Conservation (phyloP, 1,140 invertebrate genomes). For the Stenopsyche tienmushanensis region DNA sequence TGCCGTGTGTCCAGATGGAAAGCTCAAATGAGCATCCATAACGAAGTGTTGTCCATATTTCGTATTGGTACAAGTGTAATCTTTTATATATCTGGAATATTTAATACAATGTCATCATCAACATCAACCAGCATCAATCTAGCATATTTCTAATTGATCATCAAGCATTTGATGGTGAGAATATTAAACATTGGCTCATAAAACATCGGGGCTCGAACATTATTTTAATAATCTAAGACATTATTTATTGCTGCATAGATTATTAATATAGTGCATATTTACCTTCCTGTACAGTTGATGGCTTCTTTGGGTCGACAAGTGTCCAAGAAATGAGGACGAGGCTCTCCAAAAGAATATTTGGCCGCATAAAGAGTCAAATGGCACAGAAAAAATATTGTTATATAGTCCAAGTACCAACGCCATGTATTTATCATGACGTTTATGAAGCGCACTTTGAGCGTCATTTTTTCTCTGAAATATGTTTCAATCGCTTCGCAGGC, state of each 20-base stretch:
- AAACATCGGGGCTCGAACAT: too few species aligned
- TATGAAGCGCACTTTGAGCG: too few species aligned
- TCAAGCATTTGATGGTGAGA: too few species aligned
- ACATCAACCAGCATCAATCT: too few species aligned
- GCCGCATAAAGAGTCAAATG: slow-evolving; percentile 60
- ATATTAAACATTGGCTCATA: too few species aligned
- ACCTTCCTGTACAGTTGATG: too few species aligned
- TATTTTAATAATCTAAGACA: too few species aligned
- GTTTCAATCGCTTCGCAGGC: neutral
- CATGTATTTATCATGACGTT: too few species aligned
- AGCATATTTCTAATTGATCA: too few species aligned
- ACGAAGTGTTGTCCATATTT: slow-evolving; percentile 56
- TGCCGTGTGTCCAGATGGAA: slow-evolving; percentile 76
- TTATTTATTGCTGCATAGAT: too few species aligned
- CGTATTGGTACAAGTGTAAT: slow-evolving; percentile 65
- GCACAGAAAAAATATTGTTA: slow-evolving; percentile 57
- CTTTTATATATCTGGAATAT: slow-evolving; percentile 57
- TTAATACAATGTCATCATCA: slow-evolving; percentile 29
- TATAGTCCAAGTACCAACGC: slow-evolving; percentile 60
- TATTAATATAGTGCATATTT: too few species aligned
- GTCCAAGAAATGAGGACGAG: slow-evolving; percentile 72
- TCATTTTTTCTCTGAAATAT: too few species aligned
- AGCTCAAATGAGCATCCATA: slow-evolving; percentile 71
- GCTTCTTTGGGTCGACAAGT: slow-evolving; percentile 65
- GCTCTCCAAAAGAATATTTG: slow-evolving; percentile 67